Conservation (phyloP, 2,888 invertebrate genomes). For the Tenthredo scrophulariae region DNA sequence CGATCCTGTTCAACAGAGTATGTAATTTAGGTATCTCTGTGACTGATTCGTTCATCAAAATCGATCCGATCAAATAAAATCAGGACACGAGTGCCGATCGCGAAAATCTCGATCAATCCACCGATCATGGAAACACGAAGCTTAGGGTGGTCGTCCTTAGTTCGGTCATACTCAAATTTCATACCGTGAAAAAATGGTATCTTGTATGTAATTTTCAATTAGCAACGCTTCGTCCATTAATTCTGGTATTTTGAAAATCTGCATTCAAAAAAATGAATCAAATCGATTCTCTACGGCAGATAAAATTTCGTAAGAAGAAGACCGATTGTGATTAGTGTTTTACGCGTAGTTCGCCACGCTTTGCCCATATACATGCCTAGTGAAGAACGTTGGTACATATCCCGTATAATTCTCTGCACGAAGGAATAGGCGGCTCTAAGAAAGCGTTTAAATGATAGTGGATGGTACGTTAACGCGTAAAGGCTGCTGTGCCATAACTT, state of each 20-base stretch:
- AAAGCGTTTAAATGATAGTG: constrained; percentile 42
- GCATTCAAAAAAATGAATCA: neutral
- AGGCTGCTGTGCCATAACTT: constrained; percentile 37
- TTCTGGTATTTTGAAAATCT: neutral
- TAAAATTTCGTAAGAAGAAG: neutral
- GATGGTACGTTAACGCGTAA: constrained; percentile 28
- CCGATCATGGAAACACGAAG: neutral
- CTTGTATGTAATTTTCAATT: neutral
- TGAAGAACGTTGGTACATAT: neutral
- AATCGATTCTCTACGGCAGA: neutral
- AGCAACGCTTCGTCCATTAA: neutral
- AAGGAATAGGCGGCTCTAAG: constrained; percentile 24
- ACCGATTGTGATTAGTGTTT: neutral
- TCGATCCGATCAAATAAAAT: neutral
- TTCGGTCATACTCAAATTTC: too few relatives aligned
- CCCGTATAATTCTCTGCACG: neutral
- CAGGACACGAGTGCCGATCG: neutral
- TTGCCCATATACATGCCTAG: neutral
- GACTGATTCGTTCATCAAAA: constrained; percentile 5
- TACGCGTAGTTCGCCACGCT: constrained; percentile 15
- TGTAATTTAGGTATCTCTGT: neutral
- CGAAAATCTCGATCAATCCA: neutral
- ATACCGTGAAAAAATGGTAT: neutral
- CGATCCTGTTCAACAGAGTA: constrained; percentile 31
- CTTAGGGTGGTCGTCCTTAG: neutral